Base-by-base conservation (phyloP, 2,888 invertebrate species). In the Cataglyphis livida region DNA sequence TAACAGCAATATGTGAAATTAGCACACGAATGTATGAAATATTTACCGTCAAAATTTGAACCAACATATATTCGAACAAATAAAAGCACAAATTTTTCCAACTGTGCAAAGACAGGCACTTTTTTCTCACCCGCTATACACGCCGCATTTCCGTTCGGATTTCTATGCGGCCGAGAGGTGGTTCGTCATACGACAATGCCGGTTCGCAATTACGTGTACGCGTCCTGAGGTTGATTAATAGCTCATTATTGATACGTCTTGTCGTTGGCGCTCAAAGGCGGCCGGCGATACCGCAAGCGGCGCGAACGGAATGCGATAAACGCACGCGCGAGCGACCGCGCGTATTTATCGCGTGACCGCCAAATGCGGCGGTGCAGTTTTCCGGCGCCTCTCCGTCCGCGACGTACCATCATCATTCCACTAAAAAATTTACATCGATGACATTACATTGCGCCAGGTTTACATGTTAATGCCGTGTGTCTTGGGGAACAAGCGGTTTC, bases 211-310 rank as follows among this genome's bases (percentile, higher is more conserved):
- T 82, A 81, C 83, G 28, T 48, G 65, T 81, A 71, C 81, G 51
- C 71, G 65, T 44, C n/a, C 73, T 21, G 79, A 82, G 73, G 70
- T 82, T 84, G 82, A 84, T 84, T 84, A 82, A 84, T 82, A 82
- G 74, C 82, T 74, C 74, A 75, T 84, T 84, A 84, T 84, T 73
- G 74, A 82, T 82, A 82, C 70, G 82, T 81, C 82, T 83, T 82
- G 81, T 68, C 68, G 79, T 61, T 51, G 66, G 54, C 61, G 68
- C 59, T 78, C 78, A 82, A 78, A 78, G 78, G 65, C 59, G 65
- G 48, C 65, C 82, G 82, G 82, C 81, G 79, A 68, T 28, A 48
- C 65, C 70, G 71, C 57, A 32, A 18, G 51, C 41, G 10, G 65
- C 78, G 44, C 78, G 21, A 57, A 59, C 68, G 78, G 78, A 71